phyloP scores from a whole-genome alignment of 1,140 invertebrate genomes.

The Pachypeltis micranthus region DNA sequence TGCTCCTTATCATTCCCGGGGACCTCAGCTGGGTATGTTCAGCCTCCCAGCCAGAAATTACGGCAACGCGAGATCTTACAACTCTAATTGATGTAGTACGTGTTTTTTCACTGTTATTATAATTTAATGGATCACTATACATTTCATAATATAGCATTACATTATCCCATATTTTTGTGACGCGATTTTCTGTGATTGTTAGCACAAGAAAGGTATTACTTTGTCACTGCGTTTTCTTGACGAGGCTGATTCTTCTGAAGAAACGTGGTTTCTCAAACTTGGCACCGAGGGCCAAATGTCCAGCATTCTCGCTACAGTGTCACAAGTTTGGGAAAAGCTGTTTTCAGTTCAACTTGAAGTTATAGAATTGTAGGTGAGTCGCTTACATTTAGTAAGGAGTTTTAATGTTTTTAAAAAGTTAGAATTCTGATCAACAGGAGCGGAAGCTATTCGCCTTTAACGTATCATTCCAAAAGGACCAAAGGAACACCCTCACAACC shows the following conservation, averaged over 20 bases:
- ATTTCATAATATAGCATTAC: background rate
- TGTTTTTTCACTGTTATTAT: background rate
- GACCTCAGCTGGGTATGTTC: conserved; percentile 37
- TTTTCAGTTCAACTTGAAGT: too few relatives aligned
- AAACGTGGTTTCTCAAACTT: conserved; percentile 34
- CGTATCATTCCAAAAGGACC: too few relatives aligned
- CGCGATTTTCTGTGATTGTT: too few relatives aligned
- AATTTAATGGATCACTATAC: background rate
- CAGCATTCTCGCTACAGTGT: too few relatives aligned
- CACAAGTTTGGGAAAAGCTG: too few relatives aligned
- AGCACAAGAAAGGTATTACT: conserved; percentile 29
- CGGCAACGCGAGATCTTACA: conserved; percentile 36
- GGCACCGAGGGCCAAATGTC: conserved; percentile 32
- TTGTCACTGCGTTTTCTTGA: conserved; percentile 34
- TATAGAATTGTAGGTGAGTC: too few relatives aligned
- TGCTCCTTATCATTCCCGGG: conserved; percentile 32
- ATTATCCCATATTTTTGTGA: background rate
- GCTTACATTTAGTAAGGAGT: too few relatives aligned
- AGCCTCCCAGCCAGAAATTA: conserved; percentile 30
- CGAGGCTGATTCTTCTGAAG: conserved; percentile 31
- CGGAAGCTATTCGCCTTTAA: too few relatives aligned
- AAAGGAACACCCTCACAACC: too few relatives aligned
- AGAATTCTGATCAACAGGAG: too few relatives aligned
- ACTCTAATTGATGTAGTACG: conserved; percentile 40
- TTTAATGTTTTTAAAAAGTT: too few relatives aligned